Base-by-base conservation (phyloP, 1,140 invertebrate genomes). In the Bombus vancouverensis region DNA sequence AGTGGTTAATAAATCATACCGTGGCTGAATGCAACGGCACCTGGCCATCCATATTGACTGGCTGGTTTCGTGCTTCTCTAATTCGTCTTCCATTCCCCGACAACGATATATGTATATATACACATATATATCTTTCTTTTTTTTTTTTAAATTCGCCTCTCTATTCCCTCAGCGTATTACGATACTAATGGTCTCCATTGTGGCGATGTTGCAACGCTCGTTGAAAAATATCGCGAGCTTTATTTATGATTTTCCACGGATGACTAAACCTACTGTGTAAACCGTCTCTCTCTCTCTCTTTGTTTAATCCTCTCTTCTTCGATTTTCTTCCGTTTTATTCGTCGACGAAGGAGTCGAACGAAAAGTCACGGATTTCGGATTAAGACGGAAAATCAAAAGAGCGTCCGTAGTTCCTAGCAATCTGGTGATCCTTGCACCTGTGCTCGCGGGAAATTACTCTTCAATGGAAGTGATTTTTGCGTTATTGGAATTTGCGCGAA, bases 1-100 rank as follows among this genome's bases (percentile, higher is more conserved):
- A 83, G 82, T 83, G 82, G 82, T 83, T 83, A 83, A 83, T 83
- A 83, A 83, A 83, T 83, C 82, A 83, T 57, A 44, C 22, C 47
- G 62, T 22, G 47, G n/a, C 65, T 68, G 74, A 83, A 83, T 78
- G 74, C 82, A 28, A 78, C 74, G 70, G 74, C 74, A 83, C 62
- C 73, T 71, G 34, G 47, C 47, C 47, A 18, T 34, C 18, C 82
- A 78, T 83, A 78, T 83, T 83, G 82, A 83, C 74, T 57, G 65
- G 47, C n/a, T 59, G 42, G 47, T 83, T 59, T 59, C 81, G 34
- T 77, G 62, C 62, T 70, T 44, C 72, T 68, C 65, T 83, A 83
- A 70, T 83, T 78, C 74, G 62, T 83, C 62, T 83, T 77, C 74
- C 44, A 70, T 77, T 57, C n/a, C 47, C 62, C 28, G 4, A 22